Percentiles rank a stretch among this genome's conserved stretches.
phyloP scores from a whole-genome alignment of 1,140 invertebrate species.

The Penaeus indicus region DNA sequence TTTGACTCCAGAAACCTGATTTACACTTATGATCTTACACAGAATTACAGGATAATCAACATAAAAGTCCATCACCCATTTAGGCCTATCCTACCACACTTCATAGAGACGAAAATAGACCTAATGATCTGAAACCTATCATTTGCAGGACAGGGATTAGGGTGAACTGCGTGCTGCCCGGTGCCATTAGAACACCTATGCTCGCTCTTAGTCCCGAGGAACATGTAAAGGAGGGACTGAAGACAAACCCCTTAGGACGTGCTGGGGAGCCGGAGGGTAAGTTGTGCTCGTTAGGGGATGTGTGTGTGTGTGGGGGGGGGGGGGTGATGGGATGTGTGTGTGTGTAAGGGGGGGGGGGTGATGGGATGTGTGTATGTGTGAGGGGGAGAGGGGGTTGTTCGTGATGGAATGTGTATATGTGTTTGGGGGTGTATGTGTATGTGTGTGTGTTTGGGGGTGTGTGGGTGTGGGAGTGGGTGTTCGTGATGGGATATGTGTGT shows the following conservation, averaged over 20 bases:
- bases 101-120: background rate
- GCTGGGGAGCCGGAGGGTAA: background rate
- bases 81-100: too few species aligned
- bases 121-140: background rate
- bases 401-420: background rate
- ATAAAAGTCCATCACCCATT: too few species aligned
- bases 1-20: too few species aligned
- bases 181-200: slow-evolving; percentile 89
- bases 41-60: too few species aligned
- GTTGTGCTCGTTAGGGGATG: background rate
- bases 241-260: background rate
- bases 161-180: slow-evolving; percentile 87
- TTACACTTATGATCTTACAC: too few species aligned
- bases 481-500: background rate
- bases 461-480: background rate
- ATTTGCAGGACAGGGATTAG: slow-evolving; percentile 75
- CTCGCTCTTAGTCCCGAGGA: slow-evolving; percentile 80
- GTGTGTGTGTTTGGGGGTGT: background rate
- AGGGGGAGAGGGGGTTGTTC: too few species aligned
- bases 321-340: too few species aligned
- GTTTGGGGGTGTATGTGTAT: background rate
- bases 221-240: background rate
- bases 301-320: too few species aligned
- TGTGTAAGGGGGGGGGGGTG: too few species aligned
- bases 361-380: too few species aligned